Percentiles rank a stretch among this genome's conserved stretches.
Conservation (phyloP, 2,797 vertebrate genomes). For the Leontopithecus rosalia region DNA sequence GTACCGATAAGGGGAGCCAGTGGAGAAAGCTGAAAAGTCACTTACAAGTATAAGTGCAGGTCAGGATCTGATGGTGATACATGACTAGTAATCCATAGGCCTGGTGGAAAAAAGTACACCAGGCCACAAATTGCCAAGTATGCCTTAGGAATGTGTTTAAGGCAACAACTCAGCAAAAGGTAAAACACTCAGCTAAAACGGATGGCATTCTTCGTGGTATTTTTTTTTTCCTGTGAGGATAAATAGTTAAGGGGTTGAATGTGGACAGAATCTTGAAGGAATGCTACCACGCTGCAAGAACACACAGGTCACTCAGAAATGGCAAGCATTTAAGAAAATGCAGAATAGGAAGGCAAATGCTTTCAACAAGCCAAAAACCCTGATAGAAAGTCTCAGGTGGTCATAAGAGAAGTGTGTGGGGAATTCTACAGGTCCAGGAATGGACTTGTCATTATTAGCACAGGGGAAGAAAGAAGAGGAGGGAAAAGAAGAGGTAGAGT, state of each 20-base stretch:
- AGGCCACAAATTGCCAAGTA: conserved; percentile 43
- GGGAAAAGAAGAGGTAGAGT: background rate
- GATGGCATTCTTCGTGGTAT: conserved; percentile 4
- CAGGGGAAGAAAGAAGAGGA: conserved; percentile 6
- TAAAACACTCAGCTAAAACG: conserved; percentile 42
- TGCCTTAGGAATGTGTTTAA: conserved; percentile 50
- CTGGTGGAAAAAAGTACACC: conserved; percentile 8
- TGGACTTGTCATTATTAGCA: background rate
- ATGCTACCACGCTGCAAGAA: background rate
- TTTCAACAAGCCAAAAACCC: conserved; percentile 6
- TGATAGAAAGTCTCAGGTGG: background rate
- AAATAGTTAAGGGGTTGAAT: conserved; percentile 28
- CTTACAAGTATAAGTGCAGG: conserved; percentile 66
- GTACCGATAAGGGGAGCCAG: background rate
- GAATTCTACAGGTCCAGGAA: background rate
- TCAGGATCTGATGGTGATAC: conserved; percentile 58
- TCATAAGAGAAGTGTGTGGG: background rate
- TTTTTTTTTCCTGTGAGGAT: conserved; percentile 1
- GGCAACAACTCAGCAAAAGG: background rate
- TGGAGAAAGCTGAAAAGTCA: conserved; percentile 51
- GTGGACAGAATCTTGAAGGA: background rate
- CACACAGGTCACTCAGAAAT: conserved; percentile 8
- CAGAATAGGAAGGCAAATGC: background rate
- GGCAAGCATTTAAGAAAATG: conserved; percentile 9
- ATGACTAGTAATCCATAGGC: conserved; percentile 35